These are phyloP conservation scores for Drosophila sp. DNA, from an alignment of 1,140 invertebrate species.

Conservation along the genomic window DNA sequence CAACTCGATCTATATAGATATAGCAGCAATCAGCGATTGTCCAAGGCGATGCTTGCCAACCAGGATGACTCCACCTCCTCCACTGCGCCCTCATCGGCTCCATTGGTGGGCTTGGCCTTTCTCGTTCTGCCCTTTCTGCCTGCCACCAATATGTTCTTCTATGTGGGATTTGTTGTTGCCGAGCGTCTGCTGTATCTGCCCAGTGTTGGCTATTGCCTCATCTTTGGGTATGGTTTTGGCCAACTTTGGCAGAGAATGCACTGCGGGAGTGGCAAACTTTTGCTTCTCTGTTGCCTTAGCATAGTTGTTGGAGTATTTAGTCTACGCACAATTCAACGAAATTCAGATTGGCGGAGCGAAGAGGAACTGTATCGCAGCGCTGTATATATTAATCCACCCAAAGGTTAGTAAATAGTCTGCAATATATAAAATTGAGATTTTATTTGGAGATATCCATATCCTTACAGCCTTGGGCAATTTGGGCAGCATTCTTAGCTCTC, in stretches of 20 bases:
- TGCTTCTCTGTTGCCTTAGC: conserved; percentile 75
- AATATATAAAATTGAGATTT: background rate
- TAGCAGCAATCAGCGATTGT: background rate
- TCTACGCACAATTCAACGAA: conserved; percentile 89
- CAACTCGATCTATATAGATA: conserved; percentile 27
- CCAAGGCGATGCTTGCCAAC: conserved; percentile 4
- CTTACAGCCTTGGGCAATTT: conserved; percentile 94
- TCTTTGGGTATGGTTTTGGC: conserved; percentile 93
- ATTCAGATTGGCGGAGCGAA: conserved; percentile 95
- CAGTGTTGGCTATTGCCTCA: conserved; percentile 97
- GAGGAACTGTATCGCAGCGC: conserved; percentile 96
- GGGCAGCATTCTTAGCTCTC: conserved; percentile 93
- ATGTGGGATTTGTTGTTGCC: conserved; percentile 98
- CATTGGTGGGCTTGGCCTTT: conserved; percentile 93
- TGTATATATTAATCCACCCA: conserved; percentile 95
- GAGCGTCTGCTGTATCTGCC: conserved; percentile 98
- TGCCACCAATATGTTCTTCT: conserved; percentile 96
- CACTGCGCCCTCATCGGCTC: conserved; percentile 37
- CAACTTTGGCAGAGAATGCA: conserved; percentile 75
- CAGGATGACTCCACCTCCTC: background rate
- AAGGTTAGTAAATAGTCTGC: conserved; percentile 88
- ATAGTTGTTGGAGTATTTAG: conserved; percentile 84
- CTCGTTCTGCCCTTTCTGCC: conserved; percentile 96
- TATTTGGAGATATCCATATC: background rate
- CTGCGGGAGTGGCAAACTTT: conserved; percentile 47